These are phyloP conservation scores for Cyanoramphus novaezelandiae DNA, from an alignment of 2,113 vertebrate species.

Conservation along the genomic window DNA sequence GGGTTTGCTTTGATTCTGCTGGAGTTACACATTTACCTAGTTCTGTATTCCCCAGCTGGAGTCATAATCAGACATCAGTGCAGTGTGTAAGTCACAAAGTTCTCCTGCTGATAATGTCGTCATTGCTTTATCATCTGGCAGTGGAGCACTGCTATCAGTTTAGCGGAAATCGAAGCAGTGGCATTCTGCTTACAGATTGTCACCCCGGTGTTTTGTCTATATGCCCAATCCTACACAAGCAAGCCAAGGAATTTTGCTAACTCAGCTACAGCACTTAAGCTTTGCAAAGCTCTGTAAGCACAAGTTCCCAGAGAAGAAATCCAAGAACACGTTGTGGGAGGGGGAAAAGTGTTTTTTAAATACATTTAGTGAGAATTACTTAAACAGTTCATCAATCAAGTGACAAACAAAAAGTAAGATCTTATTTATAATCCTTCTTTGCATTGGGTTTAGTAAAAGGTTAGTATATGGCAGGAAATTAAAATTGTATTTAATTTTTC, in stretches of 20 bases:
- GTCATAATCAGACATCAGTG: neutral
- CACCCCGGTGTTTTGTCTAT: conserved; percentile 59
- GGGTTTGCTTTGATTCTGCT: neutral
- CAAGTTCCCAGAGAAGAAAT: conserved; percentile 37
- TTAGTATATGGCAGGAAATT: conserved; percentile 33
- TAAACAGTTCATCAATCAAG: conserved; percentile 58
- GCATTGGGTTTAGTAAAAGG: neutral
- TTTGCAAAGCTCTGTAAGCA: conserved; percentile 51
- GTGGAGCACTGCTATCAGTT: neutral
- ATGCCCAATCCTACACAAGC: neutral
- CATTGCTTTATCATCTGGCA: conserved; percentile 22
- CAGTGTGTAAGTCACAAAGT: neutral
- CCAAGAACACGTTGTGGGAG: conserved; percentile 17
- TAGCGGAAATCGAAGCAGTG: neutral
- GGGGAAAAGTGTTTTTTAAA: conserved; percentile 27
- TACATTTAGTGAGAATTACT: conserved; percentile 17
- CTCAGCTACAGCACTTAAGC: conserved; percentile 24
- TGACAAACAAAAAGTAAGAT: conserved; percentile 16
- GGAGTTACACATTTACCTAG: neutral
- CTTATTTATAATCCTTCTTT: conserved; percentile 13
- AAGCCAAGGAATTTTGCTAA: conserved; percentile 49
- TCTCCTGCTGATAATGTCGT: neutral
- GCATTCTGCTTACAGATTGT: conserved; percentile 24
- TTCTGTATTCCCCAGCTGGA: neutral
- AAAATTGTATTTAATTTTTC: conserved; percentile 34